A percentile compares a stretch with the other conserved stretches of the same genome.
Evolutionary conservation across 1,140 invertebrate genomes (phyloP).

Genomic region (Sycobia sp.): DNA sequence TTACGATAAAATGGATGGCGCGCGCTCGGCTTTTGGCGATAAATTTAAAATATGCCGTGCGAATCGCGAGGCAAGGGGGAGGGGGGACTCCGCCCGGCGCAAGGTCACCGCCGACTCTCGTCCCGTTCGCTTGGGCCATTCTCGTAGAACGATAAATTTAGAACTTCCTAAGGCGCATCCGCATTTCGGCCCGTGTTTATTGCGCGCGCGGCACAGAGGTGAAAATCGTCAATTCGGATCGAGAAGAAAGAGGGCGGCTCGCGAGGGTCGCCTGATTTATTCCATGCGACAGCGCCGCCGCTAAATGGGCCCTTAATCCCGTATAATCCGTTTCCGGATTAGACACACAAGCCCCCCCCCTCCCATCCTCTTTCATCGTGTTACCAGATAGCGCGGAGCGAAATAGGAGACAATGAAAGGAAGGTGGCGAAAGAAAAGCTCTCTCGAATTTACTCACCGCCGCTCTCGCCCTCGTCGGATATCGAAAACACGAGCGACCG

Average conservation of each 20-base stretch:
- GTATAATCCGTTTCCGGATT: too few relatives aligned
- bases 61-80: not conserved
- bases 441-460: not conserved
- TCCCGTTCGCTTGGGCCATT: not conserved
- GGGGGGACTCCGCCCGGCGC: not conserved
- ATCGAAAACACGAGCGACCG: too few relatives aligned
- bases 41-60: too few relatives aligned
- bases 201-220: not conserved
- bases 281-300: too few relatives aligned
- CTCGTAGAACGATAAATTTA: slow-evolving; percentile 15
- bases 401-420: not conserved
- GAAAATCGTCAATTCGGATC: not conserved
- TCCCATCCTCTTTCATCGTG: too few relatives aligned
- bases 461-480: too few relatives aligned
- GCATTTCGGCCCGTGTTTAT: too few relatives aligned
- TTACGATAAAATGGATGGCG: not conserved
- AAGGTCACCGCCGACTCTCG: slow-evolving; percentile 1
- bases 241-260: not conserved
- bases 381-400: not conserved
- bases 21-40: too few relatives aligned
- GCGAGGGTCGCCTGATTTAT: too few relatives aligned
- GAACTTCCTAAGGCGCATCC: not conserved
- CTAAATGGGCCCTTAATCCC: too few relatives aligned
- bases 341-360: not conserved
- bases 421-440: not conserved